Evolutionary conservation across 2,888 invertebrate species (phyloP).

Genomic region (Allacma fusca): DNA sequence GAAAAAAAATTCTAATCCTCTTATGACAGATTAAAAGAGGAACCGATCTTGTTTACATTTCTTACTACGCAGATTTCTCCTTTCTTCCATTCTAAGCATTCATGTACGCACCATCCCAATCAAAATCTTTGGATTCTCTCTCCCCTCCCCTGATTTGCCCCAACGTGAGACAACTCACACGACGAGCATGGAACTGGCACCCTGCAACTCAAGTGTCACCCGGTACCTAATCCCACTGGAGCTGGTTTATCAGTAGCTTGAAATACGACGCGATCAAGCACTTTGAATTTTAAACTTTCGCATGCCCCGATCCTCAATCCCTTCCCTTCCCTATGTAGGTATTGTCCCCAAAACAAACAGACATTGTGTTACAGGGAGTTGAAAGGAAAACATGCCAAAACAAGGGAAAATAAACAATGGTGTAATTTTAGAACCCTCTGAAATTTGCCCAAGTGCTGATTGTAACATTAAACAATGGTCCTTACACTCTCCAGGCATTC

Average conservation of each 20-base stretch:
- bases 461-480: too few relatives aligned
- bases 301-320: neutral
- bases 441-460: too few relatives aligned
- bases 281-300: neutral
- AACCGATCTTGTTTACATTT: conserved; percentile 57
- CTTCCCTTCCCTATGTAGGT: neutral
- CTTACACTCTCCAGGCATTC: too few relatives aligned
- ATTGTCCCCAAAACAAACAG: too few relatives aligned
- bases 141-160: conserved; percentile 3
- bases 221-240: too few relatives aligned
- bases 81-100: neutral
- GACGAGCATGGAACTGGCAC: neutral
- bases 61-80: conserved; percentile 44
- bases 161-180: conserved; percentile 20
- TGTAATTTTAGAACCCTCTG: too few relatives aligned
- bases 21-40: conserved; percentile 52
- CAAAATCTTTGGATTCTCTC: conserved; percentile 9
- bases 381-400: too few relatives aligned
- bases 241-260: too few relatives aligned
- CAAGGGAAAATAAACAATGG: too few relatives aligned
- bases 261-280: too few relatives aligned
- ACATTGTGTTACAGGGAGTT: too few relatives aligned
- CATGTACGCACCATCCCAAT: neutral
- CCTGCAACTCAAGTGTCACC: neutral
- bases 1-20: conserved; percentile 53